Evolutionary conservation across 2,113 vertebrate genomes (phyloP).

Genomic region (Takifugu bimaculatus): DNA sequence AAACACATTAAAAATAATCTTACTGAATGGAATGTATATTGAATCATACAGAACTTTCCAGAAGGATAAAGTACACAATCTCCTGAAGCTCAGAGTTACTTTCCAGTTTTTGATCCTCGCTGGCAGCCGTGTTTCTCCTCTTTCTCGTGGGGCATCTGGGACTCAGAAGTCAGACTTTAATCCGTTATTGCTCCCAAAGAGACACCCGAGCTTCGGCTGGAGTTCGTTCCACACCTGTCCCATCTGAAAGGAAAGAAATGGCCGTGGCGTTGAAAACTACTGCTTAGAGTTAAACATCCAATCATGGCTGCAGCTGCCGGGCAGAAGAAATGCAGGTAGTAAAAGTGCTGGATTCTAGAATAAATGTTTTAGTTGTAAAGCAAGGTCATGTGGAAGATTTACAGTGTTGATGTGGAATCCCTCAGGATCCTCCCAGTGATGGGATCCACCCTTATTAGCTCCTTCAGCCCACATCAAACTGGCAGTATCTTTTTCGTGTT

Average conservation of each 20-base stretch:
- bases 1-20: conserved; percentile 6
- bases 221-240: conserved; percentile 93
- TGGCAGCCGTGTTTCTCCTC: conserved; percentile 13
- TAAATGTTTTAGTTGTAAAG: background rate
- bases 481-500: background rate
- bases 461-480: conserved; percentile 28
- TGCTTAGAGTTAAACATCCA: background rate
- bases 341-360: too few relatives aligned
- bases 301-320: background rate
- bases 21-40: conserved; percentile 19
- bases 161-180: conserved; percentile 67
- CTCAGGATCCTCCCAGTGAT: conserved; percentile 10
- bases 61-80: too few relatives aligned
- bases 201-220: conserved; percentile 88
- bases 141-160: background rate
- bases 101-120: background rate
- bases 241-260: conserved; percentile 78
- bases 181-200: conserved; percentile 78
- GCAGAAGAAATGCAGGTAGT: background rate
- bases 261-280: background rate
- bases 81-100: too few relatives aligned
- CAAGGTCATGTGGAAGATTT: background rate
- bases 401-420: conserved; percentile 12
- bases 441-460: conserved; percentile 16
- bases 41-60: conserved; percentile 5